Conservation (phyloP, 2,888 invertebrate species). For the Spisula subtruncata region DNA sequence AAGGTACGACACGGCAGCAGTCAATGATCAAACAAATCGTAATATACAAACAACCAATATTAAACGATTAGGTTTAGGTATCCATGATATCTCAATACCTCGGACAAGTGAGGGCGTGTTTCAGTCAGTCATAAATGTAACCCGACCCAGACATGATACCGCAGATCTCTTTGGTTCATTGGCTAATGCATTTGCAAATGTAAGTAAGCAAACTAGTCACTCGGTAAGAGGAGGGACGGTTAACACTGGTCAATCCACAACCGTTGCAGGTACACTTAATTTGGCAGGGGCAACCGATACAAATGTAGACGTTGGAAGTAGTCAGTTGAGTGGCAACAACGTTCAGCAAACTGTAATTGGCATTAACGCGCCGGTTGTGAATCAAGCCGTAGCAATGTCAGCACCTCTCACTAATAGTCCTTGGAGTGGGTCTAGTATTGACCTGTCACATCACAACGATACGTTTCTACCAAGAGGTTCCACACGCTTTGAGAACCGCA, state of each 20-base stretch:
- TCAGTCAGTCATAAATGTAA: constrained; percentile 7
- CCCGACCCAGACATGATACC: not conserved
- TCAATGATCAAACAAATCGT: not conserved
- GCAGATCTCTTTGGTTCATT: not conserved
- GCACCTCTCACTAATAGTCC: not conserved
- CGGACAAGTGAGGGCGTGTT: not conserved
- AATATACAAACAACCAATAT: not conserved
- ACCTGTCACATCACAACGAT: not conserved
- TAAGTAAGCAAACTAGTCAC: not conserved
- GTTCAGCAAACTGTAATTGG: not conserved
- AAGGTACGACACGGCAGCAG: not conserved
- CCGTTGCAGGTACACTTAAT: not conserved
- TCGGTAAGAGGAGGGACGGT: not conserved
- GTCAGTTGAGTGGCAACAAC: not conserved
- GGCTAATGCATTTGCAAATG: constrained; percentile 5
- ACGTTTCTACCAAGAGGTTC: constrained; percentile 26
- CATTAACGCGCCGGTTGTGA: not conserved
- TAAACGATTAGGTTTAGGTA: not conserved
- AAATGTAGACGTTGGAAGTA: not conserved
- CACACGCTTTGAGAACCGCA: not conserved
- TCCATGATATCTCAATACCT: not conserved
- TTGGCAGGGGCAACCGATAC: not conserved
- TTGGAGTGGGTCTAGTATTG: not conserved
- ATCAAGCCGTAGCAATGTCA: not conserved
- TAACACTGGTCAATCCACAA: not conserved